phyloP scores from a whole-genome alignment of 2,797 vertebrate genomes.

The Telmatherina bonti region DNA sequence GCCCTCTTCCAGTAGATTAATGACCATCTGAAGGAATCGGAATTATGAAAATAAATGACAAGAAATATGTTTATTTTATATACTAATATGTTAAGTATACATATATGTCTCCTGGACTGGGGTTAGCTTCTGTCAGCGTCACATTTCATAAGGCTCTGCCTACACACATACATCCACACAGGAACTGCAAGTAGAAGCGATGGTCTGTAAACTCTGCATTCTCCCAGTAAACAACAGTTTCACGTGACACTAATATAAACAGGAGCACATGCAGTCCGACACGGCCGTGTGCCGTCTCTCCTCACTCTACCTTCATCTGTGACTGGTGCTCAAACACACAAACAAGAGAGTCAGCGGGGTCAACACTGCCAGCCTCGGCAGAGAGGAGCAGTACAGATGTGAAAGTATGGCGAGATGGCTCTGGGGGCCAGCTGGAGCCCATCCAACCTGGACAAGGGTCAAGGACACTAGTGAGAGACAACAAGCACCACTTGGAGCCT shows the following conservation, averaged over 20 bases:
- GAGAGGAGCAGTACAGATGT: conserved; percentile 63
- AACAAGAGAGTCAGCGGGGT: conserved; percentile 34
- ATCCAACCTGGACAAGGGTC: conserved; percentile 72
- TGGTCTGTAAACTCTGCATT: conserved; percentile 25
- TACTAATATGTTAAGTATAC: too few relatives aligned
- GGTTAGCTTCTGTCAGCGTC: too few relatives aligned
- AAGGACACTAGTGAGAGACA: conserved; percentile 50
- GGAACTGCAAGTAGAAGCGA: conserved; percentile 18
- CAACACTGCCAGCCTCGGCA: conserved; percentile 41
- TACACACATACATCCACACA: conserved; percentile 19
- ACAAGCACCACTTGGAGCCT: conserved; percentile 48
- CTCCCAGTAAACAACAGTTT: conserved; percentile 37
- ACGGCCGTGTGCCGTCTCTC: conserved; percentile 5
- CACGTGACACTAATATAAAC: conserved; percentile 32
- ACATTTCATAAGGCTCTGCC: conserved; percentile 2
- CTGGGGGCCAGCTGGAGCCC: conserved; percentile 61
- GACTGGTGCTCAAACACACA: conserved; percentile 14
- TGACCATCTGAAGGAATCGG: too few relatives aligned
- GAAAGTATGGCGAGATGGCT: conserved; percentile 36
- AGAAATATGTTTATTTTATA: too few relatives aligned
- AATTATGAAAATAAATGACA: too few relatives aligned
- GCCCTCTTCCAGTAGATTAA: too few relatives aligned
- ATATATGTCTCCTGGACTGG: too few relatives aligned
- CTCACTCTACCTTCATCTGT: conserved; percentile 8
- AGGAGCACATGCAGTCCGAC: conserved; percentile 1